Evolutionary conservation across 2,113 vertebrate genomes (phyloP), one percentile per base, ranked within the genome.

Genomic region (Empidonax alnorum): DNA sequence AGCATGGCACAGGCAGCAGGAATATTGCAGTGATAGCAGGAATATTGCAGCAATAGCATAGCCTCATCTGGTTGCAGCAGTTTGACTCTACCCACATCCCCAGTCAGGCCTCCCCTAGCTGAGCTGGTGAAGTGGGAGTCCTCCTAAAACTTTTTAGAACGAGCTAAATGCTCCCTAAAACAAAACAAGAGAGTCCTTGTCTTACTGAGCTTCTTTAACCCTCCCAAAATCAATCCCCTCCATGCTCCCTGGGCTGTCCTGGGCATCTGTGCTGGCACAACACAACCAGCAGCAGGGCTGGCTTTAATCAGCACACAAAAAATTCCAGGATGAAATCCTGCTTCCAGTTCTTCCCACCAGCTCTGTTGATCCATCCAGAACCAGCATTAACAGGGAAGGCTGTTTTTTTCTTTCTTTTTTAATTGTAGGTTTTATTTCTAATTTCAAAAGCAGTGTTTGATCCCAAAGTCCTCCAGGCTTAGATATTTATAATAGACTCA

Each of bases 381-480:
- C 31, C 87, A 65, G 14, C 55, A 25, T 47, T 76, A 89, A 81
- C 33, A 37, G 19, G 55, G 16, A 41, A 62, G 44, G 9, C 23
- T 72, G 41, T 41, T 65, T 19, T 75, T 19, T 72, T 62, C 28
- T 49, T 65, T 90, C 41, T 25, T 58, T 68, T 90, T 84, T 87
- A 84, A 92, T 96, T 93, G 82, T 66, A 83, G 71, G 67, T 59
- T 96, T 90, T 84, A 86, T 76, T 96, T 89, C 84, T 11, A 14
- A 55, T 94, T 93, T 90, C 85, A 89, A 95, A 96, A 88, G 75
- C 47, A 7, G 59, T 1, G n/a, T 91, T 96, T 96, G 89, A 92
- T 96, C 67, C 78, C 9, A 16, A 80, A 87, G 81, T 91, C 84
- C 19, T 88, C 1, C 0, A 72, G 75, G 89, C 46, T 85, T 47